Percentiles rank a stretch among this genome's conserved stretches.
These are phyloP conservation scores for Forbesichthys agassizii DNA, from an alignment of 2,113 vertebrate species.

Conservation along the genomic window DNA sequence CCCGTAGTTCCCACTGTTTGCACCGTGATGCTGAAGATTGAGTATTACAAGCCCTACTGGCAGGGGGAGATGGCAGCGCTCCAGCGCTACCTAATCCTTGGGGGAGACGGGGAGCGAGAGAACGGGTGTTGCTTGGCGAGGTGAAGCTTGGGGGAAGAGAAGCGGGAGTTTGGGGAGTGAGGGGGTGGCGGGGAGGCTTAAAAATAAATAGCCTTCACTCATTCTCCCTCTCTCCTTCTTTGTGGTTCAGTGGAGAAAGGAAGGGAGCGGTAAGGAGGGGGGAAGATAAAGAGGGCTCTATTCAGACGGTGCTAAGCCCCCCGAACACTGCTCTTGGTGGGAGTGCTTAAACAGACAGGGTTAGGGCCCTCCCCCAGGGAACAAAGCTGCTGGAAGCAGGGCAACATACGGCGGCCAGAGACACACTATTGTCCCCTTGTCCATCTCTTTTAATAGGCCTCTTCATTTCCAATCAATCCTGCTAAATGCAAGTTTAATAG, in stretches of 20 bases:
- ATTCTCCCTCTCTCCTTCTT: constrained; percentile 66
- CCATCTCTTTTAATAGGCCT: constrained; percentile 82
- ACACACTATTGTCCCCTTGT: constrained; percentile 79
- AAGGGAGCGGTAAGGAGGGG: constrained; percentile 58
- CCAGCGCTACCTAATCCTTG: constrained; percentile 75
- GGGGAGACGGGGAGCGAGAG: constrained; percentile 56
- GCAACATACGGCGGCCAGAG: constrained; percentile 82
- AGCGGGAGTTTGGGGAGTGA: constrained; percentile 8
- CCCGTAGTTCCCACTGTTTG: constrained; percentile 58
- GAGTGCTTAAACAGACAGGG: constrained; percentile 78
- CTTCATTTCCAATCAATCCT: constrained; percentile 86
- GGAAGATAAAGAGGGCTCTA: constrained; percentile 76
- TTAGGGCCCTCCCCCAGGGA: constrained; percentile 18
- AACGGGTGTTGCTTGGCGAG: constrained; percentile 65
- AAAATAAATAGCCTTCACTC: constrained; percentile 58
- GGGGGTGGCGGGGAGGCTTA: constrained; percentile 43
- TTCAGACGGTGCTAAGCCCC: constrained; percentile 73
- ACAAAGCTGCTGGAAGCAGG: constrained; percentile 77
- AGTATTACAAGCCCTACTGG: constrained; percentile 68
- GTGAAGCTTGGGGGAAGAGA: constrained; percentile 60
- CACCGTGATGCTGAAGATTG: constrained; percentile 66
- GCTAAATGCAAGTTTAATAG: constrained; percentile 86
- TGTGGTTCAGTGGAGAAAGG: constrained; percentile 74
- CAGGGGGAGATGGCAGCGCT: constrained; percentile 67
- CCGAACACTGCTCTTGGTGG: constrained; percentile 71